Evolutionary conservation across 2,888 invertebrate species (phyloP), one percentile per base, ranked within the genome.

Genomic region (Oithona nana): DNA sequence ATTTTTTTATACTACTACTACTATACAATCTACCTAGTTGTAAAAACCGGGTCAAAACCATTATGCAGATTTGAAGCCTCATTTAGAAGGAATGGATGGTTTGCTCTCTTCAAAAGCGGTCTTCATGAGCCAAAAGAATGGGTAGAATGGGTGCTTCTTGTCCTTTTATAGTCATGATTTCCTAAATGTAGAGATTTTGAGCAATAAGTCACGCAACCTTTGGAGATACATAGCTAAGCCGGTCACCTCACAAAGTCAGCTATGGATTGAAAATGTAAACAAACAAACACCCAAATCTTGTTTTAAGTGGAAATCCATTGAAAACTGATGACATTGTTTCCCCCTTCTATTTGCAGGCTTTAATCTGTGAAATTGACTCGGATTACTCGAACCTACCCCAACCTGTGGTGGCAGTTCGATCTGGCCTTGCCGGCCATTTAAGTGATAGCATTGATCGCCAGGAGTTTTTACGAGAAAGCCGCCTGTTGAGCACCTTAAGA

Each of bases 321-420:
- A 13, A 11, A 11, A 13, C 39, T 16, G 11, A 13, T 16, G 11
- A 13, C 39, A 13, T 39, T 22, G 2, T 26, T 6, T n/a, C 8
- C 55, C 55, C 28, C 20, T 26, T 13, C 28, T 13, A 6, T 16
- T 22, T 59, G 1, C 24, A 59, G 59, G 50, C 50, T n/a, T 20
- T 59, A 3, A 22, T 39, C 22, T 59, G 59, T 20, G 59, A 59
- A 50, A 59, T 59, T 13, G 59, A 59, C 50, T 50, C 59, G 4
- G 49, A 48, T 2, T 59, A 59, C 50, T 59, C 59, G 22, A 59
- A 64, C 31, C 20, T 64, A 8, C 63, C 63, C 55, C 58, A 63
- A 28, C 39, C 39, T 39, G 28, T 63, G n/a, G 51, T 59, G 54
- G 50, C 49, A 20, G 62, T 56, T 24, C 49, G 60, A 28, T 59